Conservation (phyloP, 2,888 invertebrate genomes). For the Heliconius erato region DNA sequence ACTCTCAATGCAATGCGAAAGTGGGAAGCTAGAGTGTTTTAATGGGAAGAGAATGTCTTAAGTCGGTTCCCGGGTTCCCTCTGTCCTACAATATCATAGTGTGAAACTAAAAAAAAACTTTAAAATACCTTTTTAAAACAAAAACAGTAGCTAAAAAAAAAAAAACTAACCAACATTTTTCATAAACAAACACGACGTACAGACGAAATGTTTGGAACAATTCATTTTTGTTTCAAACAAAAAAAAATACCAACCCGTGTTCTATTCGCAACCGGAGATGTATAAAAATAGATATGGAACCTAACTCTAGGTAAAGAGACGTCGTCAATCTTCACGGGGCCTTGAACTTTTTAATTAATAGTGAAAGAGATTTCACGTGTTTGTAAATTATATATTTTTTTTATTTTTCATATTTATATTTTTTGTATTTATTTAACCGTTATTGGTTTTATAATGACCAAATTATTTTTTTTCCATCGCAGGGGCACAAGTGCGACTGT, state of each 20-base stretch:
- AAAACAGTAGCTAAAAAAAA: not conserved
- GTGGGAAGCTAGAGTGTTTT: no score
- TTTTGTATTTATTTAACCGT: no score
- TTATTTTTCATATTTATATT: not conserved
- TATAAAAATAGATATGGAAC: slow-evolving; percentile 16
- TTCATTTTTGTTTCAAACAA: slow-evolving; percentile 6
- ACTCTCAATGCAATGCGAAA: no score
- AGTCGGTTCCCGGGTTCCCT: no score
- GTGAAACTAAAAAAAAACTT: not conserved
- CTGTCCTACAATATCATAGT: not conserved
- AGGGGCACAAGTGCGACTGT: no score
- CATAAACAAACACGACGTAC: not conserved
- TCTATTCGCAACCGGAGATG: not conserved
- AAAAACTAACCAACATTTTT: not conserved
- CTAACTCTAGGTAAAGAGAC: slow-evolving; percentile 15
- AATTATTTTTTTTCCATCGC: no score
- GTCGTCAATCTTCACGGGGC: slow-evolving; percentile 21
- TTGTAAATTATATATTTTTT: not conserved
- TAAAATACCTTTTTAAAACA: not conserved
- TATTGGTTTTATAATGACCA: no score
- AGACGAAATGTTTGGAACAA: slow-evolving; percentile 11
- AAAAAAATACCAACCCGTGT: not conserved
- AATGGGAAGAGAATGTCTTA: no score
- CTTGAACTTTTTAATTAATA: slow-evolving; percentile 32
- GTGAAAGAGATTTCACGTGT: slow-evolving; percentile 16